These are phyloP conservation scores for Meiosimyza platycephala DNA, from an alignment of 2,888 invertebrate species.

Conservation along the genomic window DNA sequence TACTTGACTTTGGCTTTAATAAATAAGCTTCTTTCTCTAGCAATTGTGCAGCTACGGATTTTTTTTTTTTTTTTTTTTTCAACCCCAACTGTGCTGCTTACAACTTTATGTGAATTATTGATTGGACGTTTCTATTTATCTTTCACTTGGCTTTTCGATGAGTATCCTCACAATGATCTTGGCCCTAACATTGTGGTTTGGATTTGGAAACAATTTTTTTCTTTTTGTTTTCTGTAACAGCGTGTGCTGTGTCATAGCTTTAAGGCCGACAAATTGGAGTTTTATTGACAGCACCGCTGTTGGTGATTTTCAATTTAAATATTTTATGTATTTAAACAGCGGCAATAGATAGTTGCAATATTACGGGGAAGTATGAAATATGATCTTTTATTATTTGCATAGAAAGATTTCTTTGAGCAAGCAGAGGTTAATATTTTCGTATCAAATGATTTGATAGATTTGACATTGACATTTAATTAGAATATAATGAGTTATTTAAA, in stretches of 20 bases:
- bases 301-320: conserved; percentile 36
- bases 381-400: no score
- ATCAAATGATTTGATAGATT: no score
- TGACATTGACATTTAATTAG: no score
- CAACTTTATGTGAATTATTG: conserved; percentile 35
- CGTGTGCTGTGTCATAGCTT: neutral
- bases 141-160: neutral
- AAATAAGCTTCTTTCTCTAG: conserved; percentile 15
- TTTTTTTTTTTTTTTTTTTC: neutral
- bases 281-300: conserved; percentile 32
- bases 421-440: no score
- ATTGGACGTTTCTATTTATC: conserved; percentile 26
- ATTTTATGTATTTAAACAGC: conserved; percentile 30
- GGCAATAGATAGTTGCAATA: conserved; percentile 26
- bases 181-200: neutral
- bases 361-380: conserved; percentile 10
- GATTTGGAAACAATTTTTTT: neutral
- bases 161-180: conserved; percentile 9
- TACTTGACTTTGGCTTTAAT: conserved; percentile 10
- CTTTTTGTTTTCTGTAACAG: conserved; percentile 19
- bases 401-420: no score
- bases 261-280: conserved; percentile 40
- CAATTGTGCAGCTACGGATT: neutral
- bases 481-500: no score
- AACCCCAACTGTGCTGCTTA: conserved; percentile 26